Evolutionary conservation across 2,797 vertebrate species (phyloP), one percentile per base, ranked within the genome.

Genomic region (Bufotes viridis): DNA sequence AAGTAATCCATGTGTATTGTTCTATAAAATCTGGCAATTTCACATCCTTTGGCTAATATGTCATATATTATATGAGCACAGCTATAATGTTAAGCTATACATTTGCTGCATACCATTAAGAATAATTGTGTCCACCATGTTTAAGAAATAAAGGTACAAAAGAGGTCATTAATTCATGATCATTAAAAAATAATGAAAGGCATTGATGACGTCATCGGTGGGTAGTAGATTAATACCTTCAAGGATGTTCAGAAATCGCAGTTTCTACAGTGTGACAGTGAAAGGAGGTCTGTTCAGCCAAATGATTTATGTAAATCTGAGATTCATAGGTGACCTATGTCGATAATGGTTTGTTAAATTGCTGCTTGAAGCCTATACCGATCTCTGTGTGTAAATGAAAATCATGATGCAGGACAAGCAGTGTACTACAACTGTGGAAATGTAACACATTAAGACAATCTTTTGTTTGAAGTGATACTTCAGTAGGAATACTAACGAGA

Each of bases 301-400:
- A 60, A 79, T 79, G 55, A 53, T 76, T 58, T 79, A 79, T 58
- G 78, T 79, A 79, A 81, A 22, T 82, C 60, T 14, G 22, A 82
- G 55, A 89, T 91, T 89, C 90, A 90, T 75, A 70, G 81, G 67
- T 83, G 67, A 83, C 81, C 51, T 83, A 70, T 72, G 81, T 83
- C 53, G 49, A 72, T 83, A 83, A 83, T 70, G 24, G 53, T 29
- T 74, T 84, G 67, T 57, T 72, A 84, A 74, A 57, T 58, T 84
- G 53, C 82, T 58, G 53, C 20, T 53, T 55, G 63, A 51, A 67
- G 49, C 51, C 61, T 69, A 55, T 26, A 72, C 79, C 90, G 91
- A 82, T 78, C 78, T 81, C 82, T 87, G 90, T 91, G 93, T 91
- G 87, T 88, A 90, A 93, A 92, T 87, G 65, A 81, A 87, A 58